Percentiles rank a stretch among this genome's conserved stretches.
Evolutionary conservation across 2,113 vertebrate genomes (phyloP).

Genomic region (Hiodon alosoides): DNA sequence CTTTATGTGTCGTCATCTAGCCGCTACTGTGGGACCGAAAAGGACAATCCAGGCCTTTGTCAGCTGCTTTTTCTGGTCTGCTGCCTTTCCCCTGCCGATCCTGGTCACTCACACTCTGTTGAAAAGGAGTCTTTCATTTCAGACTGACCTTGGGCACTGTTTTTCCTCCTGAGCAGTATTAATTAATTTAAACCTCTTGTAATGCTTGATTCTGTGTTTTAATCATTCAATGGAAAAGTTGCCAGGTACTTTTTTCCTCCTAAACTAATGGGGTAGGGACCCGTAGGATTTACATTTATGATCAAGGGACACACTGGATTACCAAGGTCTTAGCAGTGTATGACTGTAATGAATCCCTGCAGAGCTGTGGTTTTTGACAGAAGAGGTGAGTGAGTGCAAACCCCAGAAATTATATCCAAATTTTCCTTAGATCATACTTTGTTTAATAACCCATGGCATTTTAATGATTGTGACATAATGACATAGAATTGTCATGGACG

Average conservation of each 20-base stretch:
- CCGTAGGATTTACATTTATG: slow-evolving; percentile 9
- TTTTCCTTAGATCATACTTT: too few species aligned
- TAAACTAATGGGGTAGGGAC: neutral
- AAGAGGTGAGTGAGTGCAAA: neutral
- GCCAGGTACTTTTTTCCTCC: slow-evolving; percentile 16
- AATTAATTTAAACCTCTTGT: slow-evolving; percentile 5
- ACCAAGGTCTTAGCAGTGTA: neutral
- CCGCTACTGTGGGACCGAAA: neutral
- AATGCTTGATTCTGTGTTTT: slow-evolving; percentile 16
- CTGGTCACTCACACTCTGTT: neutral
- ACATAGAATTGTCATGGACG: too few species aligned
- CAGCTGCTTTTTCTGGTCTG: slow-evolving; percentile 22
- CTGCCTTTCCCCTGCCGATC: slow-evolving; percentile 17
- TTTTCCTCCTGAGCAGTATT: slow-evolving; percentile 14
- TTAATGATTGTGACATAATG: too few species aligned
- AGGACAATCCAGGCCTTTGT: slow-evolving; percentile 21
- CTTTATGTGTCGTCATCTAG: slow-evolving; percentile 2
- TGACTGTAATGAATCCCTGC: neutral
- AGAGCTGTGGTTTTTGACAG: neutral
- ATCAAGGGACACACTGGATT: neutral
- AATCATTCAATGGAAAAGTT: slow-evolving; percentile 22
- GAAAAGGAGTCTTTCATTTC: slow-evolving; percentile 14
- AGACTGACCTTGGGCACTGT: slow-evolving; percentile 6
- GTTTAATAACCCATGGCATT: too few species aligned
- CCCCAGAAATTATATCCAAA: neutral